phyloP scores from a whole-genome alignment of 2,797 vertebrate genomes.

The Echiichthys vipera region DNA sequence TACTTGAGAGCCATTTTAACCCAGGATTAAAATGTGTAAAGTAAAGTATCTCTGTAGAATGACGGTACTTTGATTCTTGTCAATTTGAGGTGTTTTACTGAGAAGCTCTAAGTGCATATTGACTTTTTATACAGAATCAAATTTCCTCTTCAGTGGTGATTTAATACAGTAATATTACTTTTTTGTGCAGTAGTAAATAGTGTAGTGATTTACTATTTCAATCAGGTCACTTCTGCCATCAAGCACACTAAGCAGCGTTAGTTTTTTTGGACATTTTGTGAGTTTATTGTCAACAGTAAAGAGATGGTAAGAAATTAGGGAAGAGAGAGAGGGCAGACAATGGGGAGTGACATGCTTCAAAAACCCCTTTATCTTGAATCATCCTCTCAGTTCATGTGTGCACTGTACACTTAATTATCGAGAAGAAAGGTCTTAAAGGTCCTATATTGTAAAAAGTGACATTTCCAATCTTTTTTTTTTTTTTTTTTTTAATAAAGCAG shows the following conservation, averaged over 20 bases:
- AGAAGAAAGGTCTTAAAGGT: no score
- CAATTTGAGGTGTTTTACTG: not conserved
- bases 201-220: not conserved
- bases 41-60: no score
- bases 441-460: no score
- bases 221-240: not conserved
- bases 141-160: not conserved
- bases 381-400: not conserved
- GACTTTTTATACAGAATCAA: not conserved
- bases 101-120: not conserved
- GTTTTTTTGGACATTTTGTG: not conserved
- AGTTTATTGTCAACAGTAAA: not conserved
- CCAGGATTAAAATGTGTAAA: no score
- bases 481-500: no score
- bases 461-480: no score
- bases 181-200: not conserved
- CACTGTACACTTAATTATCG: not conserved
- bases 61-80: not conserved
- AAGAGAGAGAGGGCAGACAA: not conserved
- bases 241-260: not conserved
- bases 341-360: not conserved
- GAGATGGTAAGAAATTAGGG: not conserved
- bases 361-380: no score
- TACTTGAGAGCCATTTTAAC: no score
- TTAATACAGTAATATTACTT: not conserved